Evolutionary conservation across 2,888 invertebrate species (phyloP), one percentile per base, ranked within the genome.

Genomic region (Arge pagana): DNA sequence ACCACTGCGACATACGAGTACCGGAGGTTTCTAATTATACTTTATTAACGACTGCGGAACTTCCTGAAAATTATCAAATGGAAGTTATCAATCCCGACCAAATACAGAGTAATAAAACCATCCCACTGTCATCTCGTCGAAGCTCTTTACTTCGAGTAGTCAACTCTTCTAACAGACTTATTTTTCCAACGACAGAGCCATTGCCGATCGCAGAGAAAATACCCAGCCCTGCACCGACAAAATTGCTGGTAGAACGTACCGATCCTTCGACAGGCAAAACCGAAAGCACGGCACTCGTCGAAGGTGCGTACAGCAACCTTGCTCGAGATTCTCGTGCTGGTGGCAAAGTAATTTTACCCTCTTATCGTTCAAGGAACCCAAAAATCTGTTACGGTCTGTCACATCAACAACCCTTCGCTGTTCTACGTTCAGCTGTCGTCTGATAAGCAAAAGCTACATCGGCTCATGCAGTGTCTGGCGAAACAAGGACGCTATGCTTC

Each of bases 361-460:
- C n/a, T n/a, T n/a, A n/a, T n/a, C n/a, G n/a, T n/a, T n/a, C n/a
- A n/a, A n/a, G n/a, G n/a, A n/a, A 65, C 75, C 3, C 77, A 77
- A 57, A 82, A 83, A 58, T 59, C 78, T 41, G 80, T 83, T 23
- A 77, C 78, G 61, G 79, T 87, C 24, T 80, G 83, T 0, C 80
- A 84, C 63, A 80, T 88, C n/a, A 75, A 79, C 31, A 79, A 82
- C 48, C 88, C 88, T 0, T 79, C 80, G 45, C 75, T 81, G 52
- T 87, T 89, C 68, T 86, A 80, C 64, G 82, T 87, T 2, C 84
- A 84, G 50, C 59, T 64, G 13, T 10, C 54, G 10, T 18, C 53
- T 10, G 49, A 62, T 13, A 7, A 30, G 1, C 40, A 31, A 16
- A 28, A 53, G 3, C 52, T 62, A 15, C 13, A 42, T 2, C 55